These are phyloP conservation scores for Columbina picui DNA, from an alignment of 2,113 vertebrate genomes.

Conservation along the genomic window DNA sequence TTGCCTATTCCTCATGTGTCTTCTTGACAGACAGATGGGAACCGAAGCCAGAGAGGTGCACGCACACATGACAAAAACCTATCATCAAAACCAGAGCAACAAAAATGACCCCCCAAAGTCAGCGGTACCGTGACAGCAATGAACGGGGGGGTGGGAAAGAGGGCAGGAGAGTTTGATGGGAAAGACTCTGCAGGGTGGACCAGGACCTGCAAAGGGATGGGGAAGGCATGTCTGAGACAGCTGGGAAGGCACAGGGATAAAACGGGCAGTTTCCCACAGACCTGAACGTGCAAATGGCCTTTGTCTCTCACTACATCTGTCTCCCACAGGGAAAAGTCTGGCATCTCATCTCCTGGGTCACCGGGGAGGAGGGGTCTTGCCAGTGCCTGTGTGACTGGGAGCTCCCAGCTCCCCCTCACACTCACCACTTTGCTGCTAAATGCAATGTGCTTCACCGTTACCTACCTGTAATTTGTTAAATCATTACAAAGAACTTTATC, in stretches of 20 bases:
- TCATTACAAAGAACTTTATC: neutral
- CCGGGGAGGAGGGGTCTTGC: neutral
- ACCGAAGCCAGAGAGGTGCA: neutral
- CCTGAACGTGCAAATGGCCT: neutral
- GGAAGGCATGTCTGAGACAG: neutral
- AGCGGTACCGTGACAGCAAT: neutral
- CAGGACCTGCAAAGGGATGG: neutral
- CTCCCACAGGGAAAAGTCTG: constrained; percentile 16
- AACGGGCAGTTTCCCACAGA: neutral
- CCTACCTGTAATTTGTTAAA: constrained; percentile 33
- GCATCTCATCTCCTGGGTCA: neutral
- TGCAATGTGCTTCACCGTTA: neutral
- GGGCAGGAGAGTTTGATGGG: neutral
- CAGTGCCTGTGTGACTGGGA: neutral
- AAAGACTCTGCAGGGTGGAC: neutral
- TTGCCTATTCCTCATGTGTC: neutral
- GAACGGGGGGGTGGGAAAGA: neutral
- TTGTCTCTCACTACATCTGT: neutral
- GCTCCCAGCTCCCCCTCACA: neutral
- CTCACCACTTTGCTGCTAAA: constrained; percentile 11
- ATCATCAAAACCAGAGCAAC: neutral
- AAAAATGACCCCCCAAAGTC: neutral
- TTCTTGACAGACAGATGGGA: constrained; percentile 15
- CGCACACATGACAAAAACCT: neutral
- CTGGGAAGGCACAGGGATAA: neutral